Base-by-base conservation (phyloP, 2,888 invertebrate genomes). In the Drosophila bunnanda region DNA sequence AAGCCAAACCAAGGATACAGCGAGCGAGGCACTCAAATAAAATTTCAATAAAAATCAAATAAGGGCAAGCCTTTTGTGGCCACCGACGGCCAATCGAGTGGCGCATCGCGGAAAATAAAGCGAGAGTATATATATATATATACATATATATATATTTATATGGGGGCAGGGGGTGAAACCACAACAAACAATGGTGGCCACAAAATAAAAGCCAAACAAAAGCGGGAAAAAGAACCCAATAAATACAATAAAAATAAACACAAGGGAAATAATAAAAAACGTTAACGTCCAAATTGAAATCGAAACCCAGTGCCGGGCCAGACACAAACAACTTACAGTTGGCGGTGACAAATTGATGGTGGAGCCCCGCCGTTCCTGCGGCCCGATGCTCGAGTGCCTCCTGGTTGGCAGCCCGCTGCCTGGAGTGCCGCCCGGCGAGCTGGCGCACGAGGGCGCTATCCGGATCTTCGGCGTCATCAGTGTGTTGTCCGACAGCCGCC, bases 401-500 rank as follows among this genome's bases (percentile, higher is more conserved):
- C 98, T 95, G 38, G 96, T 96, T 17, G 97, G 97, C 70, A 98
- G 93, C 0, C 96, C 96, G 70, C 87, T 89, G 65, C 95, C 95
- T 8, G 96, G 96, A 92, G 94, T 76, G 91, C 94, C 78, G 6
- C 96, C 96, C 0, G 96, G 96, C 1, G 97, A 97, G 4, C 97
- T 97, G 13, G 97, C 96, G 92, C 97, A 97, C 17, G 97, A 97
- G 12, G 97, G 97, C 0, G 97, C 97, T 71, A 98, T 96, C 58
- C 96, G 95, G 79, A 97, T 97, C 93, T 97, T 97, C 39, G 97
- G 97, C 75, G 96, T 96, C 96, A 97, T 97, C 90, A 98, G 93
- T 53, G 97, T 97, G 92, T 98, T 98, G 93, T 98, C 98, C 28
- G 97, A 98, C 61, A 98, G 94, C 57, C 98, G 95, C 59, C 98